phyloP scores from a whole-genome alignment of 2,797 vertebrate genomes.

The Pantherophis alleghaniensis region DNA sequence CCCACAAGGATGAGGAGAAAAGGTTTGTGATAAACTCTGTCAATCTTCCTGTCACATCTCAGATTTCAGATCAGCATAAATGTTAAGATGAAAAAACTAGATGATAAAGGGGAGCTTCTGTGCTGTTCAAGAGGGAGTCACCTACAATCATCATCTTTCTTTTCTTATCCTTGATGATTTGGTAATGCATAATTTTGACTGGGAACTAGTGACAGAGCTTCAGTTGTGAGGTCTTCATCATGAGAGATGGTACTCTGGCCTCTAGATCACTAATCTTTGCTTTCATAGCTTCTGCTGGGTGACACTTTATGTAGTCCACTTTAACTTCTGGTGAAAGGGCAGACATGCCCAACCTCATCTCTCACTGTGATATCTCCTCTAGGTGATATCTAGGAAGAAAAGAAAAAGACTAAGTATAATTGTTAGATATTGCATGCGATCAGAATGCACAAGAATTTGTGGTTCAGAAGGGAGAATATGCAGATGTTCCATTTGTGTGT shows the following conservation, averaged over 20 bases:
- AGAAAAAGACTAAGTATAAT: background rate
- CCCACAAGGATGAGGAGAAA: background rate
- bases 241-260: background rate
- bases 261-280: background rate
- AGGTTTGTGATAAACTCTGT: background rate
- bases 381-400: background rate
- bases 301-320: background rate
- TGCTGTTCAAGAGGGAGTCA: background rate
- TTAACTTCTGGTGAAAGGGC: background rate
- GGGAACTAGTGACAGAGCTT: background rate
- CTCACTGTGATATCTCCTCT: background rate
- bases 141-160: background rate
- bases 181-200: background rate
- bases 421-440: background rate
- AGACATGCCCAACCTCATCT: background rate
- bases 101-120: background rate
- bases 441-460: background rate
- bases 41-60: background rate
- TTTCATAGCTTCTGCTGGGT: background rate
- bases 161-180: background rate
- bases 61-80: background rate
- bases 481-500: background rate
- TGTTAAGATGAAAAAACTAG: background rate
- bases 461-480: background rate
- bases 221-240: background rate